Evolutionary conservation across 2,888 invertebrate species (phyloP), one percentile per base, ranked within the genome.

Genomic region (Marronus borbonicus): DNA sequence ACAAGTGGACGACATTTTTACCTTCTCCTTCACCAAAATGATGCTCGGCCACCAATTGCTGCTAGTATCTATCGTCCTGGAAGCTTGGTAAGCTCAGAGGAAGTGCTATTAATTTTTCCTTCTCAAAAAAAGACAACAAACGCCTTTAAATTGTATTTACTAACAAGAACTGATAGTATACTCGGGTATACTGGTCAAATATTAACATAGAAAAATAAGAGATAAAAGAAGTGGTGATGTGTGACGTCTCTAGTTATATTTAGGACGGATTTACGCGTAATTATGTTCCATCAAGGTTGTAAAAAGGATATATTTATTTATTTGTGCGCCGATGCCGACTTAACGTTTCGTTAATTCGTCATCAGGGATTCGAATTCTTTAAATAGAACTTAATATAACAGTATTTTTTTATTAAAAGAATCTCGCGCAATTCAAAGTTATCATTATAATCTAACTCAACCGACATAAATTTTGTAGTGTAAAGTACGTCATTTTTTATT

Each of bases 91-190:
- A 58, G 55, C 55, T 17, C 20, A 20, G 55, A 55, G 31, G 31
- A 55, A 55, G 55, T 55, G 55, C 17, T 55, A 55, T 20, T 20
- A n/a, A 55, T 55, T 55, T 55, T 55, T 55, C n/a, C 12, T 20
- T 55, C 8, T 55, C 17, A 20, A 55, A 55, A 52, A 39, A 39
- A 39, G 10, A 10, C 5, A 39, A 44, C 3, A 12, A 44, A 44
- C 44, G 8, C 44, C 8, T 44, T 17, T 1, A 20, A 55, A 20
- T 55, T 55, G 14, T 55, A 55, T 55, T 55, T 55, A 55, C 55
- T 1, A 55, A 55, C 55, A 55, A 55, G 55, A 55, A 8, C n/a
- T 1, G 8, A 8, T 12, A 20, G 0, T 55, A 7, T 20, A 55
- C 1, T 3, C 55, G 20, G 12, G 12, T 62, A 8, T 62, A 12